Evolutionary conservation across 2,113 vertebrate species (phyloP).

Genomic region (Synchiropus splendidus): DNA sequence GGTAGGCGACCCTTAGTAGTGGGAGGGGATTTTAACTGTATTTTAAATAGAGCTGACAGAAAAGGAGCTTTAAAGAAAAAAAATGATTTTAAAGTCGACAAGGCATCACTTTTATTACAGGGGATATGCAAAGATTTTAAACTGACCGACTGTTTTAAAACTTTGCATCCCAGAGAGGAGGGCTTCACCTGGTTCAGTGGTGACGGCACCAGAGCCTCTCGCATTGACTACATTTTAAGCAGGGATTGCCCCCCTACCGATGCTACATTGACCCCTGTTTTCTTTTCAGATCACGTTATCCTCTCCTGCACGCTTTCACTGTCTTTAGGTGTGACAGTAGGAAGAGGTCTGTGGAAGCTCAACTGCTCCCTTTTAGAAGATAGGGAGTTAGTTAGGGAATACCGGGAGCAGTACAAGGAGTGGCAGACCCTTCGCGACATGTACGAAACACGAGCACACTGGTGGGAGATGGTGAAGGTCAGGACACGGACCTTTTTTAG

Average conservation of each 20-base stretch:
- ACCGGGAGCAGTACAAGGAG: background rate
- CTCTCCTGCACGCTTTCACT: slow-evolving; percentile 7
- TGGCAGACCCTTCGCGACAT: slow-evolving; percentile 1
- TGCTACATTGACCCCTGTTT: slow-evolving; percentile 10
- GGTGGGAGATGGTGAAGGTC: slow-evolving; percentile 8
- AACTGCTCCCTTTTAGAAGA: slow-evolving; percentile 10
- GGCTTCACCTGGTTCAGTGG: slow-evolving; percentile 10
- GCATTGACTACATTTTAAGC: slow-evolving; percentile 1
- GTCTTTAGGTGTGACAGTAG: background rate
- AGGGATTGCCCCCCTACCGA: background rate
- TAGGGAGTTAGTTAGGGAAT: background rate
- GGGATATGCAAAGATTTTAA: slow-evolving; percentile 4
- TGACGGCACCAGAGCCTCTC: slow-evolving; percentile 10
- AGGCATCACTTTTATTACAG: slow-evolving; percentile 6
- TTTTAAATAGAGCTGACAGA: slow-evolving; percentile 1
- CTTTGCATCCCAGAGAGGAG: slow-evolving; percentile 8
- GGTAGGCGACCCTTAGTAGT: background rate
- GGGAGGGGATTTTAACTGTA: slow-evolving; percentile 14
- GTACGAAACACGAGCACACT: slow-evolving; percentile 1
- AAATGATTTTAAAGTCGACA: slow-evolving; percentile 2
- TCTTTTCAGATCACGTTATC: slow-evolving; percentile 1
- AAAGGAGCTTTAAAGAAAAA: background rate
- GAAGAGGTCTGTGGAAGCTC: slow-evolving; percentile 10
- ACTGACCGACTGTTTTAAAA: slow-evolving; percentile 5
- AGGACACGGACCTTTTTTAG: slow-evolving; percentile 10